phyloP scores from a whole-genome alignment of 2,113 vertebrate species.

The Bombycilla garrulus region DNA sequence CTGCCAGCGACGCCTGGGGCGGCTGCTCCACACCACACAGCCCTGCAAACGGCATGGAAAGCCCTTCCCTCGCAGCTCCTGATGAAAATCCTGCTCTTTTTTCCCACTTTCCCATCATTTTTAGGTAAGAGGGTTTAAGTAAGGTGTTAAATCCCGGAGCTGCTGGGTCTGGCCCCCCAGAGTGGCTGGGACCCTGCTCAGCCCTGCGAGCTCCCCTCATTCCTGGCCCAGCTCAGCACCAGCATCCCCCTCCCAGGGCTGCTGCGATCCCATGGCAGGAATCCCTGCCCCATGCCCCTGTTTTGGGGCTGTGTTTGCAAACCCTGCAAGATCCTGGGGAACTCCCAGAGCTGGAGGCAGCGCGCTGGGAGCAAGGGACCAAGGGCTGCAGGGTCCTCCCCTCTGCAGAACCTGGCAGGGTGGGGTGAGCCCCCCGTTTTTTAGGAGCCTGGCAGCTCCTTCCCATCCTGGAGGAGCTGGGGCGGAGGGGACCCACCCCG shows the following conservation, averaged over 20 bases:
- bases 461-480: accelerated
- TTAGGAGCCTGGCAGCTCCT: not conserved
- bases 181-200: not conserved
- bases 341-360: not conserved
- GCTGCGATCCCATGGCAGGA: accelerated
- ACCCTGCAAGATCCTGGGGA: accelerated
- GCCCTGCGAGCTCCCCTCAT: not conserved
- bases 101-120: not conserved
- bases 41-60: accelerated
- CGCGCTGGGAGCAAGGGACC: not conserved
- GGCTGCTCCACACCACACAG: not conserved
- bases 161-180: not conserved
- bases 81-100: not conserved
- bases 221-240: not conserved
- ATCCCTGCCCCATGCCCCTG: accelerated
- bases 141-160: not conserved
- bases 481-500: not conserved
- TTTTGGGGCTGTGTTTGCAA: not conserved
- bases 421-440: accelerated
- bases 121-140: not conserved
- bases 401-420: accelerated
- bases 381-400: not conserved
- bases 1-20: not conserved
- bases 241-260: accelerated
- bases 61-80: not conserved